Evolutionary conservation across 2,113 vertebrate species (phyloP).

Genomic region (Rafetus swinhoei): DNA sequence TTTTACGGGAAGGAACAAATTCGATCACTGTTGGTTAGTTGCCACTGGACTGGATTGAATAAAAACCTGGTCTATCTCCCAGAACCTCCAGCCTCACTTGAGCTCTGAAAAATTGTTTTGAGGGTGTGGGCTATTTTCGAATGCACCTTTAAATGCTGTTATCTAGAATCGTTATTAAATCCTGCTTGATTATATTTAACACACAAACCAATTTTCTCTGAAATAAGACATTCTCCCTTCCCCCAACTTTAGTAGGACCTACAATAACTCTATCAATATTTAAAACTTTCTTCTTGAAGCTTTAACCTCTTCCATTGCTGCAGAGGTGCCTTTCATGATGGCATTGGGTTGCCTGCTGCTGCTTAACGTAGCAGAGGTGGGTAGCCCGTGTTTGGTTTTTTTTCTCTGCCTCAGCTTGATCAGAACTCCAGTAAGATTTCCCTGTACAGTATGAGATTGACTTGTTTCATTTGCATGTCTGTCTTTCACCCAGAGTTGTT

Average conservation of each 20-base stretch:
- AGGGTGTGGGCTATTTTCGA: neutral
- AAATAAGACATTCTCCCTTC: conserved; percentile 29
- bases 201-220: conserved; percentile 49
- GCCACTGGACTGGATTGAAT: neutral
- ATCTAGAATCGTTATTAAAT: neutral
- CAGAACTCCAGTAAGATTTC: neutral
- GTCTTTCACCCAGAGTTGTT: neutral
- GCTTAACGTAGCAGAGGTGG: neutral
- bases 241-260: conserved; percentile 71
- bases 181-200: neutral
- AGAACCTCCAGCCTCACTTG: neutral
- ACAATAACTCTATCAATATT: conserved; percentile 67
- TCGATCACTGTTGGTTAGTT: neutral
- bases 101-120: neutral
- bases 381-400: accelerated
- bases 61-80: too few species aligned
- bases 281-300: conserved; percentile 71
- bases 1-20: neutral
- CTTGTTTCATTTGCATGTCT: neutral
- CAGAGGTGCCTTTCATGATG: conserved; percentile 64
- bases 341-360: neutral
- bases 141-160: neutral
- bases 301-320: conserved; percentile 67
- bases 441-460: neutral
- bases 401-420: neutral